Conservation (phyloP, 92 coral and sea anemone species). For the Palythoa caribaeorum region DNA sequence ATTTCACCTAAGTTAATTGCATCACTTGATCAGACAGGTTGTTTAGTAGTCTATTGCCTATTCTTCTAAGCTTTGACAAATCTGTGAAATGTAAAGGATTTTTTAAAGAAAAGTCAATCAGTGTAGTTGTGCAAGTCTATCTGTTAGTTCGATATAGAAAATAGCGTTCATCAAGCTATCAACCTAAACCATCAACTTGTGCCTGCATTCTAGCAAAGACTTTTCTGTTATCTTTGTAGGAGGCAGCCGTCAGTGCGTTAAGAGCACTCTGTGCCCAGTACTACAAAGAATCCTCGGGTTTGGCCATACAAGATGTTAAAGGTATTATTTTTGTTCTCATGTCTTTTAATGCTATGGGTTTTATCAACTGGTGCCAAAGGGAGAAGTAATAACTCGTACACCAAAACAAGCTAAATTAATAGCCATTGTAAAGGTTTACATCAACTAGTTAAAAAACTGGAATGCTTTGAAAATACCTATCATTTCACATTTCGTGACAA, state of each 20-base stretch:
- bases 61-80: no score
- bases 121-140: no score
- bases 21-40: no score
- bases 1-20: no score
- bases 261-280: slow-evolving; percentile 80
- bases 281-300: slow-evolving; percentile 73
- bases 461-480: no score
- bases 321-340: slow-evolving; percentile 55
- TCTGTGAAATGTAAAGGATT: no score
- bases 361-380: not conserved
- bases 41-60: no score
- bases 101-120: no score
- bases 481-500: no score
- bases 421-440: not conserved
- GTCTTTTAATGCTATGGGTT: not conserved
- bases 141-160: no score
- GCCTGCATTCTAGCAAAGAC: not conserved
- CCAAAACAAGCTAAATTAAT: not conserved
- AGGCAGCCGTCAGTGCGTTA: slow-evolving; percentile 86
- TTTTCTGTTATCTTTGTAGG: slow-evolving; percentile 55
- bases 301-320: slow-evolving; percentile 70
- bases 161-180: not conserved
- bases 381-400: no score
- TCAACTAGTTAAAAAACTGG: no score
- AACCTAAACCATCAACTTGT: not conserved